Base-by-base conservation (phyloP, 2,797 vertebrate genomes). In the Sebastes variabilis region DNA sequence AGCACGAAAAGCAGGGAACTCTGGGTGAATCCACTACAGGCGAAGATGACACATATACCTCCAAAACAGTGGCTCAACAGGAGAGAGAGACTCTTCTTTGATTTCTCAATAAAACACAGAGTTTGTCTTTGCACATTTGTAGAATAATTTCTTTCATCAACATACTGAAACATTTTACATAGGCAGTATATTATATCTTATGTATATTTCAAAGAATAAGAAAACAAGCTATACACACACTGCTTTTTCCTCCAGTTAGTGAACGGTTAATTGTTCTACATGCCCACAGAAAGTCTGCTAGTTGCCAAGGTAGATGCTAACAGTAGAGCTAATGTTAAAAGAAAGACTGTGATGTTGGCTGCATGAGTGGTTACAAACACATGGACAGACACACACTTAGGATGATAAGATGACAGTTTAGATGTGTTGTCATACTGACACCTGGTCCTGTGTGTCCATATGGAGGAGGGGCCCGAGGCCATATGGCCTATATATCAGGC, bases 401-500 rank as follows among this genome's bases (percentile, higher is more conserved):
- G 25, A 69, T 85, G 74, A 84, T 29, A 81, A 74, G 69, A 82
- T 79, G 87, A 72, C 91, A 72, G 83, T 91, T 49, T 92, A 84
- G 66, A 89, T 20, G 72, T 86, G 86, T 85, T 87, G 85, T 86
- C 81, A 83, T 70, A 66, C 42, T 72, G 84, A 92, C 89, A 89
- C 87, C 86, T 91, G 89, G 71, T 72, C 56, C 20, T 71, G 36
- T 75, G 66, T 14, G 58, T 87, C 91, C 91, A 91, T 91, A 89
- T 90, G 91, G 90, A 80, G 22, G 68, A 38, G 72, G 62, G 62
- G 27, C 73, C 70, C 42, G 16, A 52, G 54, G 71, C 85, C 93
- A 95, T 93, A 94, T 95, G 94, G 85, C 73, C 52, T 86, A 77
- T 80, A 83, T 65, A 75, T 73, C 73, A 76, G 20, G 62, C 66